phyloP scores from a whole-genome alignment of 2,888 invertebrate species.

The Netelia fuscicornis region DNA sequence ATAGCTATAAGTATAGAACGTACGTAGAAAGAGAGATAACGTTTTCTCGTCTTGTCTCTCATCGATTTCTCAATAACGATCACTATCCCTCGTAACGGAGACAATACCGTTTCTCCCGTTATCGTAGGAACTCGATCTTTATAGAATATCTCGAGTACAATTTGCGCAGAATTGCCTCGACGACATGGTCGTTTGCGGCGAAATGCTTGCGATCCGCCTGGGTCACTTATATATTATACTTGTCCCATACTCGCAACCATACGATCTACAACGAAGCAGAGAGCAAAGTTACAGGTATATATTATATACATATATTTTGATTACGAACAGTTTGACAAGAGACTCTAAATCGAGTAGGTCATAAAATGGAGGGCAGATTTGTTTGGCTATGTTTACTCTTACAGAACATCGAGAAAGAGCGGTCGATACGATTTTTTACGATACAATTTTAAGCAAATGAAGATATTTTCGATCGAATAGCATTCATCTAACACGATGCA shows the following conservation, averaged over 20 bases:
- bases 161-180: slow-evolving; percentile 20
- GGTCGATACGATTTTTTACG: not conserved
- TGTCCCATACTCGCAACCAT: slow-evolving; percentile 21
- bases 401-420: not conserved
- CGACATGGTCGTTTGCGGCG: slow-evolving; percentile 18
- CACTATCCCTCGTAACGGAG: slow-evolving; percentile 39
- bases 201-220: slow-evolving; percentile 33
- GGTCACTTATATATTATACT: slow-evolving; percentile 28
- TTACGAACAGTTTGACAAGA: slow-evolving; percentile 16
- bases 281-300: slow-evolving; percentile 4
- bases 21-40: slow-evolving; percentile 13
- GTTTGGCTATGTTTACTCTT: not conserved
- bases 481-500: too few species aligned
- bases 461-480: too few species aligned
- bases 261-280: slow-evolving; percentile 37
- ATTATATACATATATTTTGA: not conserved
- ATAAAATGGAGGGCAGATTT: slow-evolving; percentile 11
- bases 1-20: not conserved
- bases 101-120: slow-evolving; percentile 20
- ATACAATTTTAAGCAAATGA: not conserved
- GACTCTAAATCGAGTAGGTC: slow-evolving; percentile 4
- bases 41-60: slow-evolving; percentile 19
- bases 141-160: slow-evolving; percentile 38
- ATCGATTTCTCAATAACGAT: slow-evolving; percentile 60
- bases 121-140: slow-evolving; percentile 52